Evolutionary conservation across 2,113 vertebrate genomes (phyloP), one percentile per base, ranked within the genome.

Genomic region (Tenrec ecaudatus): DNA sequence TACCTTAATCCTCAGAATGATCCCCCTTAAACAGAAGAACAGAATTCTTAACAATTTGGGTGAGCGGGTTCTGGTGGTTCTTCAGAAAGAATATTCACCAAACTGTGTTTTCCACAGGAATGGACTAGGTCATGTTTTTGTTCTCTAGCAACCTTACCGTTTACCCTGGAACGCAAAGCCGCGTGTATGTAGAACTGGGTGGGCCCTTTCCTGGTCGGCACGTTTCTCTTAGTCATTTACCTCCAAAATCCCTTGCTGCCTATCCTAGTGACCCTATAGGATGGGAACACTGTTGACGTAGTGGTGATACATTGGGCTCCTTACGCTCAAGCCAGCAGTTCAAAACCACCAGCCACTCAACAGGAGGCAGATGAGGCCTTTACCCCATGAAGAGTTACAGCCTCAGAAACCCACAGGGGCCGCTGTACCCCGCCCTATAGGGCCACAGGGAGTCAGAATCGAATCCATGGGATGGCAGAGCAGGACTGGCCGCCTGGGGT

Each of bases 61-160:
- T 60, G 6, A 75, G 43, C 79, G 86, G 25, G 87, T 82, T 94
- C 82, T 60, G 31, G 60, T 60, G 17, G 73, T 25, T 84, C 31
- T 79, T 95, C 73, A 75, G 47, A 89, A 20, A 68, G 27, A 19
- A 66, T 82, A 23, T 68, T 93, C 86, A 25, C 57, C 23, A 82
- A 57, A 17, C 62, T 78, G 4, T 78, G 4, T 3, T 40, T 40
- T 40, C 40, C 40, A 40, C 40, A 40, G 40, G 58, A 73, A 62
- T 79, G 29, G 47, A 64, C 25, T 20, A 36, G 40, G 3, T n/a
- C 53, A 19, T 47, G 23, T 71, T 75, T 88, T 93, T 86, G 77
- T 90, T 93, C 43, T 95, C 14, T 62, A 75, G 57, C 69, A 94
- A 62, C 6, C 0, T 81, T 83, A 62, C 53, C 86, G 85, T 86